Evolutionary conservation across 1,140 invertebrate genomes (phyloP), one percentile per base, ranked within the genome.

Genomic region (Agrypnia vestita): DNA sequence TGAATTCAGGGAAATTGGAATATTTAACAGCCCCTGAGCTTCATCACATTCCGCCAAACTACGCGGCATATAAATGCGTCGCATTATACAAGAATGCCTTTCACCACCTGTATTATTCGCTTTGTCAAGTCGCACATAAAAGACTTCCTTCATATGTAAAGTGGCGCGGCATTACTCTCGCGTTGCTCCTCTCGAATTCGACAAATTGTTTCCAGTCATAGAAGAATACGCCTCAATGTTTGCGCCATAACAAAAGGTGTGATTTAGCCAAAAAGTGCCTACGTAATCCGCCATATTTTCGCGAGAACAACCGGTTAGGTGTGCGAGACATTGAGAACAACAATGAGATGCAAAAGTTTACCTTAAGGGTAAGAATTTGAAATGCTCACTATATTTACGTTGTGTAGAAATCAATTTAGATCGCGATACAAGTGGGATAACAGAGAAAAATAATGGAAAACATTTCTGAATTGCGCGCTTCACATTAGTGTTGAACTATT

Each of bases 71-170:
- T 59, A 25, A 71, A 47, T 71, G 15, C 59, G 21, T 62, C 19
- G 10, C 59, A 62, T 62, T 62, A 62, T 21, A 21, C 59, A 15
- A 0, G 67, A 71, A 71, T 71, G 67, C 17, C 67, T 71, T 71
- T 71, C 35, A 46, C n/a, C 75, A 77, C 59, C 75, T 77, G 75
- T 55, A 64, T 71, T 71, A 71, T 51, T 77, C n/a, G 75, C 61
- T 55, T 64, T 64, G 75, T 77, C 15, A 77, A 53, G 75, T 69
- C 47, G 61, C 61, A 21, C 75, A 69, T 77, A 77, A 77, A 77
- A 69, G 75, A 62, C 21, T 72, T 51, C 67, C 75, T 81, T 81
- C 76, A 81, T 81, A 81, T 81, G 80, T 71, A 81, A 81, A 81
- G 80, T 78, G 72, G 76, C 73, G 47, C 55, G 76, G 55, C 59